A percentile compares a stretch with the other conserved stretches of the same genome.
Conservation (phyloP, 2,797 vertebrate species). For the Sarcoramphus papa region DNA sequence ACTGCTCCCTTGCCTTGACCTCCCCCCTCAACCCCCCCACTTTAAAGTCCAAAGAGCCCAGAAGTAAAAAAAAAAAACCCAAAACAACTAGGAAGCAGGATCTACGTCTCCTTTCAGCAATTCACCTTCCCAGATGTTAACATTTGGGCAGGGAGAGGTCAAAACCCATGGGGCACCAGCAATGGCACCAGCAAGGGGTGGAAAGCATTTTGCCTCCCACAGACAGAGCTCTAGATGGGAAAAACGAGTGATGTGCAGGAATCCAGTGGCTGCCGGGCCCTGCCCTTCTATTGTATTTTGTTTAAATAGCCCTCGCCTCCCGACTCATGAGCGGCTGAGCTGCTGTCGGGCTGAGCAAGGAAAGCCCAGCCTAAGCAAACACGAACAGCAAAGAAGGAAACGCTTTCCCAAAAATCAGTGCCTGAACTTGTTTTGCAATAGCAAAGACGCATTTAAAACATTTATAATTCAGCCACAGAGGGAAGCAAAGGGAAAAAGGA, state of each 20-base stretch:
- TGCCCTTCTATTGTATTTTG: neutral
- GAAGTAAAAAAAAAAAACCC: neutral
- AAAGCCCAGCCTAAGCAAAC: constrained; percentile 44
- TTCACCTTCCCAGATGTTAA: neutral
- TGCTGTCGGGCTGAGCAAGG: neutral
- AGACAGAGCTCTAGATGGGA: neutral
- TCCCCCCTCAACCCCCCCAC: neutral
- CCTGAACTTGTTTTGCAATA: neutral
- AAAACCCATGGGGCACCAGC: neutral
- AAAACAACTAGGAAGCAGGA: neutral
- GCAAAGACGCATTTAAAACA: neutral
- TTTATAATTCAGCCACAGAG: neutral
- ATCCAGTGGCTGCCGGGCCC: neutral
- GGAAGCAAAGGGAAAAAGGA: neutral
- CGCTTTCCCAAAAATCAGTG: neutral
- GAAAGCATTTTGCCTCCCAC: neutral
- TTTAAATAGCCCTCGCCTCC: neutral
- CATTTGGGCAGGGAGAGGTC: neutral
- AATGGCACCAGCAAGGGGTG: neutral
- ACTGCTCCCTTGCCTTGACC: neutral
- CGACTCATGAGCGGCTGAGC: rapidly evolving
- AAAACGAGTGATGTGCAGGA: neutral
- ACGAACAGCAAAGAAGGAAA: constrained; percentile 30
- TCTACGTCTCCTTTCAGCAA: rapidly evolving
- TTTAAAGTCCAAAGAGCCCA: neutral